Evolutionary conservation across 2,888 invertebrate genomes (phyloP).

Genomic region (Caenorhabditis zanzibari): DNA sequence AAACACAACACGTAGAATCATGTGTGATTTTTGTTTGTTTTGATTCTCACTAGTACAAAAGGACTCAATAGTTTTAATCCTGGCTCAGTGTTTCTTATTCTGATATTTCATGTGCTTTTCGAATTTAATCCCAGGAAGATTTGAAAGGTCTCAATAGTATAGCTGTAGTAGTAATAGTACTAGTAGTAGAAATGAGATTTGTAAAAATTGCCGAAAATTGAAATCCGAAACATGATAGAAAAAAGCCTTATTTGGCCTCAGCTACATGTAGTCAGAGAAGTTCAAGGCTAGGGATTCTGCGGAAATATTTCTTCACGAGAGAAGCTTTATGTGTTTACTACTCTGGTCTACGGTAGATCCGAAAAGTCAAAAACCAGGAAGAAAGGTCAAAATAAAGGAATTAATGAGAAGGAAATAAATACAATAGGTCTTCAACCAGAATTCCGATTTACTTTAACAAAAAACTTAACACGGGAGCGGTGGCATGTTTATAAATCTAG

Average conservation of each 20-base stretch:
- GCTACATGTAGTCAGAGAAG: background rate
- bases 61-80: conserved; percentile 10
- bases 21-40: conserved; percentile 55
- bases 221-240: conserved; percentile 7
- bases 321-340: conserved; percentile 31
- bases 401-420: conserved; percentile 1
- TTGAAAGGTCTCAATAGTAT: conserved; percentile 55
- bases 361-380: conserved; percentile 21
- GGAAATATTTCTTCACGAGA: conserved; percentile 19
- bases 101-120: conserved; percentile 25
- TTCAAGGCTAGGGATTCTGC: background rate
- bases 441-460: conserved; percentile 13
- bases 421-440: conserved; percentile 14
- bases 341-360: conserved; percentile 23
- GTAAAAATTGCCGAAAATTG: conserved; percentile 14
- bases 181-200: conserved; percentile 31
- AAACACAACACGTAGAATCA: conserved; percentile 32
- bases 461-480: conserved; percentile 24
- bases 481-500: conserved; percentile 60
- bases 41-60: conserved; percentile 51
- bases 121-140: conserved; percentile 14
- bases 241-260: background rate
- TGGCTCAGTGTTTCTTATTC: background rate
- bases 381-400: conserved; percentile 16
- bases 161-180: conserved; percentile 11